Evolutionary conservation across 2,113 vertebrate genomes (phyloP), one percentile per base, ranked within the genome.

Genomic region (Neotoma lepida): DNA sequence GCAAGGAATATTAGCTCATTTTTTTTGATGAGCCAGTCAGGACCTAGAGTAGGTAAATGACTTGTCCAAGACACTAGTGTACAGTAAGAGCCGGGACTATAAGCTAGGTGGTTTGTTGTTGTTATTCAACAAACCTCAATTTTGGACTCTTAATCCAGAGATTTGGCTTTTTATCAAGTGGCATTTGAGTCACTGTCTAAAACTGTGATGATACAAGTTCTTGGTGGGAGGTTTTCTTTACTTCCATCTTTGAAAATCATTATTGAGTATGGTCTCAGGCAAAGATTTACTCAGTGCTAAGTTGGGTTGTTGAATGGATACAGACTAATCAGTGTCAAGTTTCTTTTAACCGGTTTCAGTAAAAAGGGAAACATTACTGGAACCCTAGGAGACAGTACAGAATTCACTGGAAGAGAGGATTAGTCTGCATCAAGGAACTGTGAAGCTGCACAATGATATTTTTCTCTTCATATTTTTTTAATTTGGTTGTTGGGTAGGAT

Each of bases 241-340:
- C 30, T 85, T 78, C n/a, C 9, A 85, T 94, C 63, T 86, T 20
- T 95, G 15, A n/a, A 71, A 91, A 92, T 58, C 74, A 39, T 70
- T 30, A 56, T 68, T 93, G 4, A 49, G 9, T 26, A 30, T 78
- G 39, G 64, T 88, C 30, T 94, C 74, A 35, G n/a, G 64, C 85
- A 77, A 68, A 20, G 7, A 54, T 17, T 66, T 61, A 49, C 30
- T 84, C 66, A 15, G 46, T 63, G 14, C 35, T 81, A 56, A 77
- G 18, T 61, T 74, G 49, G 24, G 14, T 68, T 90, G 17, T 61
- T 88, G 39, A 74, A 54, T 71, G 92, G 51, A 88, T 93, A 41
- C 91, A 73, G 18, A 0, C 77, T 84, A 41, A 86, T 91, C 77
- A 18, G 8, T 70, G n/a, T 90, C 41, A 41, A 64, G n/a, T 56